Percentiles rank a stretch among this genome's conserved stretches.
phyloP scores from a whole-genome alignment of 2,113 vertebrate species.

The Vidua macroura region DNA sequence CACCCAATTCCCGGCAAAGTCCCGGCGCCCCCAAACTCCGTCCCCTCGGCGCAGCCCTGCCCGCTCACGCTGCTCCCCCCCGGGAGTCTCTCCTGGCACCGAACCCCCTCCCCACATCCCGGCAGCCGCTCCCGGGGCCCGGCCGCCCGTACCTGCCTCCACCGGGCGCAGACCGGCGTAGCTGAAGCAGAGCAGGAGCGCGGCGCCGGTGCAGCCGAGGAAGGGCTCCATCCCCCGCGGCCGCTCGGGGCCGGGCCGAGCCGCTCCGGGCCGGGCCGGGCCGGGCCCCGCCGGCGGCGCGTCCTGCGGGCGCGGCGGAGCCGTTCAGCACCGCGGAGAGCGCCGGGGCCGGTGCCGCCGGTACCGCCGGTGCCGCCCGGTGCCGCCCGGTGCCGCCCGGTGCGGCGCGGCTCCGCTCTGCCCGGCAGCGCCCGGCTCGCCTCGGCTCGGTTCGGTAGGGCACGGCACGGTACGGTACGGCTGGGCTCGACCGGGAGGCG shows the following conservation, averaged over 20 bases:
- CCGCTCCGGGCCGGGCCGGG: no score
- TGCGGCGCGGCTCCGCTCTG: background rate
- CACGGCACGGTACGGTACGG: background rate
- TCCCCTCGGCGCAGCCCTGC: background rate
- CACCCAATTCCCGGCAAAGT: background rate
- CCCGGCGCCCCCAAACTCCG: background rate
- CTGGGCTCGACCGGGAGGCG: background rate
- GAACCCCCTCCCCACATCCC: background rate
- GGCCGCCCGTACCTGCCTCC: constrained; percentile 72
- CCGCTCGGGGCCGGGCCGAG: constrained; percentile 16
- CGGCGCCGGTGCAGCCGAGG: constrained; percentile 61
- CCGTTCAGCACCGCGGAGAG: no score
- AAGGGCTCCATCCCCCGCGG: constrained; percentile 50
- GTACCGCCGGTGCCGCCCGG: no score
- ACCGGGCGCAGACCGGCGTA: constrained; percentile 71
- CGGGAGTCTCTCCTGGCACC: background rate
- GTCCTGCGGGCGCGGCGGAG: no score
- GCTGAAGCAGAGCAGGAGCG: constrained; percentile 72
- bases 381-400: no score
- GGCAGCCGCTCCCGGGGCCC: background rate
- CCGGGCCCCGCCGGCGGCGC: no score
- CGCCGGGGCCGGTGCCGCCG: no score
- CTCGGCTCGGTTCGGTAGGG: background rate
- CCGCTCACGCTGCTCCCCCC: background rate
- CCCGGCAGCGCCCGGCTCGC: background rate